Percentiles rank a stretch among this genome's conserved stretches.
phyloP scores from a whole-genome alignment of 2,797 vertebrate genomes.

The Myotis myotis region DNA sequence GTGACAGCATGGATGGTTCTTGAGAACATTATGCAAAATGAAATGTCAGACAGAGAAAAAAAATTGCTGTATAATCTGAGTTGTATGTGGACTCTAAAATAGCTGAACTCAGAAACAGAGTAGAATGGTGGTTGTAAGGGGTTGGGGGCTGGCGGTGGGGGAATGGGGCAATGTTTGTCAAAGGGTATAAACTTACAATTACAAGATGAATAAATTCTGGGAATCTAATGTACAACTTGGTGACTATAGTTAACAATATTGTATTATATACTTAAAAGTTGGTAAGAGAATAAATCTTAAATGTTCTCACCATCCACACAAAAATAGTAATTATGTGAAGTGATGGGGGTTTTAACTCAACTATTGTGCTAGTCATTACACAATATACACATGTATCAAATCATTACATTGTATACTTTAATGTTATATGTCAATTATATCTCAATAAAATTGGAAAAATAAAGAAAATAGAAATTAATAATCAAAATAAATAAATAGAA shows the following conservation, averaged over 20 bases:
- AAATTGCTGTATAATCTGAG: neutral
- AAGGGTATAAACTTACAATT: neutral
- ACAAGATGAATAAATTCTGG: neutral
- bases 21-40: neutral
- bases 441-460: neutral
- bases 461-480: neutral
- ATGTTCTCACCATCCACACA: neutral
- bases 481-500: neutral
- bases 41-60: neutral
- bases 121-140: neutral
- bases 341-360: neutral
- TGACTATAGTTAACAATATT: neutral
- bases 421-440: neutral
- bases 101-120: neutral
- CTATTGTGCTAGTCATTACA: neutral
- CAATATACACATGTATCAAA: neutral
- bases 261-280: neutral
- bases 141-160: neutral
- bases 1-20: neutral
- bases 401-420: neutral
- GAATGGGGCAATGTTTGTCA: neutral
- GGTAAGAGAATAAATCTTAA: neutral
- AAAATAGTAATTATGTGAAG: neutral
- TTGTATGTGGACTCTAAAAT: neutral
- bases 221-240: neutral